A percentile compares a stretch with the other conserved stretches of the same genome.
Evolutionary conservation across 2,797 vertebrate species (phyloP).

Genomic region (Pachyuromys duprasi): DNA sequence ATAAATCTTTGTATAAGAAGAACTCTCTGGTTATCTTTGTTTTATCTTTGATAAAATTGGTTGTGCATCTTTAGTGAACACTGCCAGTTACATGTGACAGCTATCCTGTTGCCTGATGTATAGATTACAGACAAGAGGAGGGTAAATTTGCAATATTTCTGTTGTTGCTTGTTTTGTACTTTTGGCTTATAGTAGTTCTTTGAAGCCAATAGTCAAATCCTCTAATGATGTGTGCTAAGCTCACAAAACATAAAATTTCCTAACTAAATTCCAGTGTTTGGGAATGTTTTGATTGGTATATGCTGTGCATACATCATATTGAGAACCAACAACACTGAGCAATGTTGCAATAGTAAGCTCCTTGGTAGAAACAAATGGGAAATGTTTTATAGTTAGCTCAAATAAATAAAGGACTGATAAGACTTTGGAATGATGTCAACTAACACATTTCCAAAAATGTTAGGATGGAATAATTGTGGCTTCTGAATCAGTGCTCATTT

Average conservation of each 20-base stretch:
- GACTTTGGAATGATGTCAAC: conserved; percentile 33
- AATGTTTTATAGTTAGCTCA: conserved; percentile 20
- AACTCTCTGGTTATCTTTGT: not conserved
- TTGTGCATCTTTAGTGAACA: not conserved
- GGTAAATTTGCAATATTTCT: not conserved
- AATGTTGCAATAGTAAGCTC: not conserved
- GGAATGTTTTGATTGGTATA: not conserved
- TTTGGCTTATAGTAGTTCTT: not conserved
- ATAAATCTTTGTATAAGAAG: not conserved
- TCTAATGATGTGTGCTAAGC: not conserved
- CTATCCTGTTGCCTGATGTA: not conserved
- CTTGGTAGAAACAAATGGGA: conserved; percentile 27
- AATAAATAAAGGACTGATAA: not conserved
- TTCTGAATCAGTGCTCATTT: conserved; percentile 8
- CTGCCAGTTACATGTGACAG: not conserved
- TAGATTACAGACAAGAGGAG: not conserved
- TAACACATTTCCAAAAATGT: not conserved
- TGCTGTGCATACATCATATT: not conserved
- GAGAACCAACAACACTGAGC: conserved; percentile 4
- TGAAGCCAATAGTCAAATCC: not conserved
- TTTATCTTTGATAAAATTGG: not conserved
- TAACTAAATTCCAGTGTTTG: not conserved
- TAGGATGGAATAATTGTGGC: not conserved
- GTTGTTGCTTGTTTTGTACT: conserved; percentile 3
- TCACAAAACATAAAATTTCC: not conserved